Evolutionary conservation across 2,113 vertebrate species (phyloP).

Genomic region (Chionis minor): DNA sequence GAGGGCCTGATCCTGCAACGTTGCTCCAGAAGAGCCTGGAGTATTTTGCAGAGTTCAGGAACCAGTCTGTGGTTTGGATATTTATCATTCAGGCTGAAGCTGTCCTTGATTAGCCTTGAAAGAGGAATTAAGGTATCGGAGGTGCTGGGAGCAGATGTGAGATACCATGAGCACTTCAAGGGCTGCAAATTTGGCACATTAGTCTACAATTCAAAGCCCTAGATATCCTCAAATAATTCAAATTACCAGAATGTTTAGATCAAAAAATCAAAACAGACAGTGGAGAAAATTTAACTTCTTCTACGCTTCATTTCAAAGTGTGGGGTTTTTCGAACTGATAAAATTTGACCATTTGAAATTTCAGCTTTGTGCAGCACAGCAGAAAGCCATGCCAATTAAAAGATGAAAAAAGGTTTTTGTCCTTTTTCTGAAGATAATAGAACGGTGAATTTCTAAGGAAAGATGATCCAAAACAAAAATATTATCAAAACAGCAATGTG

Average conservation of each 20-base stretch:
- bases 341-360: conserved; percentile 5
- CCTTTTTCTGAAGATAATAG: neutral
- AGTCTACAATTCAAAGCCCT: neutral
- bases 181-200: neutral
- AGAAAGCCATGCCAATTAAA: conserved; percentile 19
- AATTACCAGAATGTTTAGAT: conserved; percentile 29
- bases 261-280: conserved; percentile 42
- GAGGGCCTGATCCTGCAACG: neutral
- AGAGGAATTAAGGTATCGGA: neutral
- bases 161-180: neutral
- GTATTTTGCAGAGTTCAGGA: neutral
- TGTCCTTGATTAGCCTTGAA: neutral
- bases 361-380: neutral
- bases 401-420: neutral
- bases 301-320: conserved; percentile 10
- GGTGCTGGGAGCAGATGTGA: neutral
- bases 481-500: neutral
- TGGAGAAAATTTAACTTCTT: conserved; percentile 21
- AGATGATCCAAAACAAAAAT: neutral
- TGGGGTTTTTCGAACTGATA: neutral
- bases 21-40: neutral
- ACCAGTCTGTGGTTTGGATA: neutral
- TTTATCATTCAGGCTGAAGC: neutral
- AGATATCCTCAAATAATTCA: neutral
- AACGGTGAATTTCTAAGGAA: neutral